A percentile compares a stretch with the other conserved stretches of the same genome.
phyloP scores from a whole-genome alignment of 2,888 invertebrate genomes.

The Chaetogeoica ovagalla region DNA sequence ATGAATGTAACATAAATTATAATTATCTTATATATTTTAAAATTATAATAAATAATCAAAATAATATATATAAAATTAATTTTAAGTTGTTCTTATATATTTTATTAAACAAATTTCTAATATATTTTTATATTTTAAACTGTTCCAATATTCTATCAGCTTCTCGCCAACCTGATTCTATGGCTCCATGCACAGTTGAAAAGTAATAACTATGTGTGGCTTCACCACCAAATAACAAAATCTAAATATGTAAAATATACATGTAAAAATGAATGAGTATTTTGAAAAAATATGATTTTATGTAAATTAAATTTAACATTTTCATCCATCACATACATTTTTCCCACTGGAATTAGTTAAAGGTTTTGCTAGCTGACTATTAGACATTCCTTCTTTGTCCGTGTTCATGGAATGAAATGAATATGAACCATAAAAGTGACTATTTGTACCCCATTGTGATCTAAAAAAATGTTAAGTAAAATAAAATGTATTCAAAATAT shows the following conservation, averaged over 20 bases:
- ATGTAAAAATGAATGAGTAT: background rate
- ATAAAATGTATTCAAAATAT: constrained; percentile 6
- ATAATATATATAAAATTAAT: constrained; percentile 4
- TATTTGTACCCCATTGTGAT: constrained; percentile 73
- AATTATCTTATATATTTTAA: background rate
- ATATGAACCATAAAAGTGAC: constrained; percentile 74
- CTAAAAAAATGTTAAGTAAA: constrained; percentile 60
- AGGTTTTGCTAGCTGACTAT: constrained; percentile 42
- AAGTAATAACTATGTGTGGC: constrained; percentile 63
- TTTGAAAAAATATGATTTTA: background rate
- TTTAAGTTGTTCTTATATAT: background rate
- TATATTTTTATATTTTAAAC: constrained; percentile 16
- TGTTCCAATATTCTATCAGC: constrained; percentile 61
- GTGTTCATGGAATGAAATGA: constrained; percentile 65
- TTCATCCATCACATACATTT: constrained; percentile 22
- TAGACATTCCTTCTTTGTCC: constrained; percentile 59
- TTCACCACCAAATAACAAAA: constrained; percentile 68
- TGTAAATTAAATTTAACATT: background rate
- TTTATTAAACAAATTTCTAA: background rate
- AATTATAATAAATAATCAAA: background rate
- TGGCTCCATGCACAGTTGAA: constrained; percentile 65
- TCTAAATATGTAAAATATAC: constrained; percentile 55
- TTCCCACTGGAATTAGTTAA: constrained; percentile 30
- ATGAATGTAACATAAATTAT: constrained; percentile 4
- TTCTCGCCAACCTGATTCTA: constrained; percentile 64